These are phyloP conservation scores for Tolypeutes matacus DNA, from an alignment of 2,797 vertebrate genomes.

Conservation along the genomic window DNA sequence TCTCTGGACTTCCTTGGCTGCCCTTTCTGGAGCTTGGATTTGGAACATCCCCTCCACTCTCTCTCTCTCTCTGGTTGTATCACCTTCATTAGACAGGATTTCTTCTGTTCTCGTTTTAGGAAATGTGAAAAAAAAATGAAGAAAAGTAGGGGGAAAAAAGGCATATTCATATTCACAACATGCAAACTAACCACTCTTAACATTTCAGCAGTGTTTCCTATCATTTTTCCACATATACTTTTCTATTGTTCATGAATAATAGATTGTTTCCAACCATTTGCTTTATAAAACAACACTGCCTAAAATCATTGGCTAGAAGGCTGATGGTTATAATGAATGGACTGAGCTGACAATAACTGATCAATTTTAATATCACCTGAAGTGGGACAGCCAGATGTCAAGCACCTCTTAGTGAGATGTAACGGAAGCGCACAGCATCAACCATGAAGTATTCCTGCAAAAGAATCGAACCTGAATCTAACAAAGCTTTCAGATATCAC, in stretches of 20 bases:
- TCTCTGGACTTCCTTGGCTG: not conserved
- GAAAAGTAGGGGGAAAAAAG: not conserved
- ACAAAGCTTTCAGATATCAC: not conserved
- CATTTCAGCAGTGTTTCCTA: not conserved
- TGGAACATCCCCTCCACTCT: not conserved
- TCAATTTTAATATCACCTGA: not conserved
- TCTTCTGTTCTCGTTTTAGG: conserved; percentile 6
- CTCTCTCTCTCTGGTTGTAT: not conserved
- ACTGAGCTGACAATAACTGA: not conserved
- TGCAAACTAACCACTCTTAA: not conserved
- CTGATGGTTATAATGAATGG: not conserved
- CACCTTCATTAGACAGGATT: not conserved
- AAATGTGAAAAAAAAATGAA: not conserved
- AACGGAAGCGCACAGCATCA: not conserved
- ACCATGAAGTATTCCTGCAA: not conserved
- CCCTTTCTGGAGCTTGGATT: not conserved
- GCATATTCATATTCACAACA: not conserved
- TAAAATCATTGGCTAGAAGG: not conserved
- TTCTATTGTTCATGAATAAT: not conserved
- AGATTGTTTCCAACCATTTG: not conserved
- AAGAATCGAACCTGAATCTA: not conserved
- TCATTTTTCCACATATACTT: not conserved
- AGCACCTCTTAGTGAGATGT: not conserved
- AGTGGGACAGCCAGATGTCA: not conserved
- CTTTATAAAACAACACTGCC: not conserved